phyloP scores from a whole-genome alignment of 2,888 invertebrate species.

The Tortrix viridana region DNA sequence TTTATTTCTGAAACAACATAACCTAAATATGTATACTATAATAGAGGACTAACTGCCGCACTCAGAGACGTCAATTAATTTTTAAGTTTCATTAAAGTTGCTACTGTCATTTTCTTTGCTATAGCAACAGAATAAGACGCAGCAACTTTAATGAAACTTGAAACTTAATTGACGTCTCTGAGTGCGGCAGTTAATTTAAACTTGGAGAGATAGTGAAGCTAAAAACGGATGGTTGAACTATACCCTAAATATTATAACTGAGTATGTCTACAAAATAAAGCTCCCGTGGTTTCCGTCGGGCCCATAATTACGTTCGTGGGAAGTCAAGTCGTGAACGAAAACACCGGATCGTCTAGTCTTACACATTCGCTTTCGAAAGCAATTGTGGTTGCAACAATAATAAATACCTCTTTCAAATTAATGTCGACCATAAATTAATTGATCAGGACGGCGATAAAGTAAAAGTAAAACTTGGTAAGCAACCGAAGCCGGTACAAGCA shows the following conservation, averaged over 20 bases:
- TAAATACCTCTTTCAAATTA: slow-evolving; percentile 37
- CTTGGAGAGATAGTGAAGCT: too few relatives aligned
- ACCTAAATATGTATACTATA: too few relatives aligned
- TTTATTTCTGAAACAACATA: too few relatives aligned
- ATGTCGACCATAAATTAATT: slow-evolving; percentile 38
- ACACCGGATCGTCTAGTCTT: slow-evolving; percentile 36
- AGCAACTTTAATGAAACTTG: too few relatives aligned
- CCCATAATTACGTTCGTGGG: slow-evolving; percentile 22
- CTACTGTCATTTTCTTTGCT: too few relatives aligned
- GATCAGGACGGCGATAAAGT: slow-evolving; percentile 37
- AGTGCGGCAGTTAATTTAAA: too few relatives aligned
- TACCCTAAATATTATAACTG: background rate
- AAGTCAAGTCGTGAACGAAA: slow-evolving; percentile 33
- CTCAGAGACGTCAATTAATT: too few relatives aligned
- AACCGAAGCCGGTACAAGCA: slow-evolving; percentile 42
- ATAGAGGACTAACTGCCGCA: too few relatives aligned
- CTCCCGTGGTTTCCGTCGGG: slow-evolving; percentile 10
- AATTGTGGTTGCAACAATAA: slow-evolving; percentile 36
- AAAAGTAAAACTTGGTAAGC: slow-evolving; percentile 38
- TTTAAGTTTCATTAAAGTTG: too few relatives aligned
- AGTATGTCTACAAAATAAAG: slow-evolving; percentile 17
- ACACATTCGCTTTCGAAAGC: slow-evolving; percentile 38
- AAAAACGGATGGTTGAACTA: too few relatives aligned
- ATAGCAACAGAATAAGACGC: too few relatives aligned
- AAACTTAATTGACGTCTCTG: too few relatives aligned